Base-by-base conservation (phyloP, 2,113 vertebrate species). In the Mesocricetus auratus region DNA sequence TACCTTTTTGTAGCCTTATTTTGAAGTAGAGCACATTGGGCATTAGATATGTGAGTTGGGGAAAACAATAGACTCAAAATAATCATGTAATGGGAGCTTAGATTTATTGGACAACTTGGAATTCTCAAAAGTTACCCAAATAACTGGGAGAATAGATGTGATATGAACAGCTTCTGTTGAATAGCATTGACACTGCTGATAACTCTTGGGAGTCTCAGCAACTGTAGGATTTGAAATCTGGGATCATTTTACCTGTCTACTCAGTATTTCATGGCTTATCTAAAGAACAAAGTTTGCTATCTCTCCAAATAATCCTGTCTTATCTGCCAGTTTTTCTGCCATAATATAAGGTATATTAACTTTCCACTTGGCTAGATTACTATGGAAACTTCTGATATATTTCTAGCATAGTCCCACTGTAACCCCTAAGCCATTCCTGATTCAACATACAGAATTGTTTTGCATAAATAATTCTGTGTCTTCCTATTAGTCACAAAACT, bases 31-130 rank as follows among this genome's bases (percentile, higher is more conserved):
- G 13, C 68, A 87, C 0, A 13, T 8, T 33, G 3, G 3, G 39
- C 31, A 5, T 56, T 74, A 39, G 1, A 53, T 7, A 58, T 31
- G 16, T 79, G 31, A 81, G n/a, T 39, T 3, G 45, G n/a, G 26
- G 2, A 4, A 0, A 62, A 58, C 19, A 47, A 3, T 53, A 90
- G 19, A 36, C 5, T 50, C 36, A 7, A 71, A 87, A 62, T 3
- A 66, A 21, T 26, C 53, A 90, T 3, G n/a, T 78, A 58, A 26
- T 2, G 33, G 60, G 7, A 11, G 1, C n/a, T 90, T 79, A 68
- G n/a, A 85, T 47, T 69, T 95, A 58, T 66, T 88, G 39, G 87
- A 78, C 5, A 73, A 56, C 71, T 11, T 90, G 11, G 94, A 93
- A 73, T 39, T 81, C 7, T 78, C 78, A 86, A 91, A 96, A 45